Percentiles rank a stretch among this genome's conserved stretches.
Evolutionary conservation across 1,140 invertebrate species (phyloP).

Genomic region (Odontomachus brunneus): DNA sequence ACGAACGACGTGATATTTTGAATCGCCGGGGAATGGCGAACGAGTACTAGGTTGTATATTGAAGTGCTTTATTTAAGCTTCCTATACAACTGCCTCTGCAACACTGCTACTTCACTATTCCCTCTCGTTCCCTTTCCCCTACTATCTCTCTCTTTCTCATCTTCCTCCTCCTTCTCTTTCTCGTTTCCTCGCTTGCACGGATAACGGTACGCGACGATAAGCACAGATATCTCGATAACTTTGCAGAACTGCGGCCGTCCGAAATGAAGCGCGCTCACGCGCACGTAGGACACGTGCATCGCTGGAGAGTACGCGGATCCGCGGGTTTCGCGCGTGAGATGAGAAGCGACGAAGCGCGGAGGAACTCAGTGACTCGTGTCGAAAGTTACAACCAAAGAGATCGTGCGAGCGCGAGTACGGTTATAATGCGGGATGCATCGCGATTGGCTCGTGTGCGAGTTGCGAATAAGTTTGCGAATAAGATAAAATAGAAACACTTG

Average conservation of each 20-base stretch:
- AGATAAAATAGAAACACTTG: too few relatives aligned
- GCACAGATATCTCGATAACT: slow-evolving; percentile 2
- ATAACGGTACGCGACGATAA: slow-evolving; percentile 3
- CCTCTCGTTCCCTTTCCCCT: background rate
- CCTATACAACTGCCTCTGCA: background rate
- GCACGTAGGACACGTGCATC: background rate
- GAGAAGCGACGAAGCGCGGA: slow-evolving; percentile 39
- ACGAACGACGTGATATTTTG: background rate
- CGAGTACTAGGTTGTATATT: slow-evolving; percentile 12
- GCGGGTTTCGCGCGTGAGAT: slow-evolving; percentile 33
- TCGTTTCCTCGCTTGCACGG: background rate
- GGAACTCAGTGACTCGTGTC: slow-evolving; percentile 19
- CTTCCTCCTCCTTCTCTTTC: background rate
- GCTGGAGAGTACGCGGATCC: too few relatives aligned
- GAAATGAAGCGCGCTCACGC: slow-evolving; percentile 14
- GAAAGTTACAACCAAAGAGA: slow-evolving; percentile 41
- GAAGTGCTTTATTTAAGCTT: slow-evolving; percentile 14
- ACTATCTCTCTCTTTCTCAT: background rate
- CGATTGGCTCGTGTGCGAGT: too few relatives aligned
- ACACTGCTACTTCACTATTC: background rate
- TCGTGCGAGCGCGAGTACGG: background rate
- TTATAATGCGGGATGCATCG: too few relatives aligned
- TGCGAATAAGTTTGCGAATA: too few relatives aligned
- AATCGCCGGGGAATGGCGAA: background rate
- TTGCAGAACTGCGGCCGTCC: background rate